These are phyloP conservation scores for Steatornis caripensis DNA, from an alignment of 2,113 vertebrate genomes.

Conservation along the genomic window DNA sequence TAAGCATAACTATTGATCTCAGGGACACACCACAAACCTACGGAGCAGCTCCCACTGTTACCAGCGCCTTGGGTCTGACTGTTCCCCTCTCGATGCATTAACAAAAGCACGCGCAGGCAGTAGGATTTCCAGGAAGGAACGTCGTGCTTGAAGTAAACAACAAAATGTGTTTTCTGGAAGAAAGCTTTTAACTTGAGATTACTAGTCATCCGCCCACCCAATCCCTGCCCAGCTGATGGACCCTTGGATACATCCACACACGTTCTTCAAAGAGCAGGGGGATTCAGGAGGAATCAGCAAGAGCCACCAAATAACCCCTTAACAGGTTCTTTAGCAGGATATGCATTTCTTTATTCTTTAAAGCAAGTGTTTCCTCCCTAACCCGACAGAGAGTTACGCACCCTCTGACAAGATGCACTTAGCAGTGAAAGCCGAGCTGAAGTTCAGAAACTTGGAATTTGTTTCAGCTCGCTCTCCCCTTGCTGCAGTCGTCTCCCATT, in stretches of 20 bases:
- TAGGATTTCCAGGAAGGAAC: not conserved
- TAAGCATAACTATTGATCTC: not conserved
- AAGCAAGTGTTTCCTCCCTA: not conserved
- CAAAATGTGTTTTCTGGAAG: not conserved
- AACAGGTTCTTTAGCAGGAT: not conserved
- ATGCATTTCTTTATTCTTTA: not conserved
- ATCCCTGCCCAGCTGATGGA: not conserved
- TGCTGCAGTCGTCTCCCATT: fast-evolving
- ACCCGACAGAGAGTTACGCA: fast-evolving
- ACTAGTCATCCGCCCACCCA: fast-evolving
- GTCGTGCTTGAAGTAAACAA: not conserved
- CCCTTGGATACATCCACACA: not conserved
- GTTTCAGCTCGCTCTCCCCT: not conserved
- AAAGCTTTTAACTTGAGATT: not conserved
- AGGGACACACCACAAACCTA: not conserved
- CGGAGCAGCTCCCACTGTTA: not conserved
- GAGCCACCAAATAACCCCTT: not conserved
- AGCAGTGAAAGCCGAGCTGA: not conserved
- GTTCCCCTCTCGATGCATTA: not conserved
- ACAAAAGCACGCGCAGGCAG: fast-evolving
- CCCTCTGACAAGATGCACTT: not conserved
- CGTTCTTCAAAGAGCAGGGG: not conserved
- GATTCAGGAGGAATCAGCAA: not conserved
- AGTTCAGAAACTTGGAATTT: not conserved
- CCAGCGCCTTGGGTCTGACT: not conserved